Conservation (phyloP, 2,888 invertebrate species). For the Cantharis lateralis region DNA sequence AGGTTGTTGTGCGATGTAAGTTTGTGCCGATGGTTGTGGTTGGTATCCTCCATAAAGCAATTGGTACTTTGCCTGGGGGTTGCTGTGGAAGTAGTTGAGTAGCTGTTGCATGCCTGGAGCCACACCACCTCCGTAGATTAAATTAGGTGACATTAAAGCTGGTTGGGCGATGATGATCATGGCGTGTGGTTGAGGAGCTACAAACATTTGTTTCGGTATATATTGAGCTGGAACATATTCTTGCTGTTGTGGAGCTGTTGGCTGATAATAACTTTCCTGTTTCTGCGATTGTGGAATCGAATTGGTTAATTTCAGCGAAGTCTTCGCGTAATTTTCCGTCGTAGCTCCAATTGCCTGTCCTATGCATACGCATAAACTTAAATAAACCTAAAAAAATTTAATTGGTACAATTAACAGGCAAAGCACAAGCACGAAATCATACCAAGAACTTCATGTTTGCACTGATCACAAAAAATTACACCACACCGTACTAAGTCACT, state of each 20-base stretch:
- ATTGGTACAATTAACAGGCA: no score
- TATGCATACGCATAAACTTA: slow-evolving; percentile 23
- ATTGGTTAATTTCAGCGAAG: slow-evolving; percentile 29
- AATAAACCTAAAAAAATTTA: slow-evolving; percentile 25
- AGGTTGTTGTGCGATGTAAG: slow-evolving; percentile 35
- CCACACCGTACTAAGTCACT: slow-evolving; percentile 26
- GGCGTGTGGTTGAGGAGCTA: slow-evolving; percentile 39
- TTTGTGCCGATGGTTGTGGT: slow-evolving; percentile 27
- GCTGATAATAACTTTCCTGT: slow-evolving; percentile 27
- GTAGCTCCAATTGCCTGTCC: slow-evolving; percentile 11
- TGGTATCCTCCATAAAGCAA: slow-evolving; percentile 36
- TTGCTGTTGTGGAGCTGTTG: slow-evolving; percentile 8
- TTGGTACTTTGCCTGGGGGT: slow-evolving; percentile 47
- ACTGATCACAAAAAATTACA: slow-evolving; percentile 18
- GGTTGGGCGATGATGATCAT: slow-evolving; percentile 55
- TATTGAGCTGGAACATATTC: slow-evolving; percentile 16
- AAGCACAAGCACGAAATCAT: slow-evolving; percentile 1
- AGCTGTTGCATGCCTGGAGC: slow-evolving; percentile 41
- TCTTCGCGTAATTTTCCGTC: slow-evolving; percentile 21
- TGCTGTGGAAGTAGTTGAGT: slow-evolving; percentile 48
- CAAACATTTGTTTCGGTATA: slow-evolving; percentile 29
- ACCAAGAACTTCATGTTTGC: slow-evolving; percentile 32
- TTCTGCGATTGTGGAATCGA: slow-evolving; percentile 34
- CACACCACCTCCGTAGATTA: slow-evolving; percentile 36
- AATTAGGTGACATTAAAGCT: slow-evolving; percentile 43